These are phyloP conservation scores for Amblyornis subalaris DNA, from an alignment of 2,113 vertebrate species.

Conservation along the genomic window DNA sequence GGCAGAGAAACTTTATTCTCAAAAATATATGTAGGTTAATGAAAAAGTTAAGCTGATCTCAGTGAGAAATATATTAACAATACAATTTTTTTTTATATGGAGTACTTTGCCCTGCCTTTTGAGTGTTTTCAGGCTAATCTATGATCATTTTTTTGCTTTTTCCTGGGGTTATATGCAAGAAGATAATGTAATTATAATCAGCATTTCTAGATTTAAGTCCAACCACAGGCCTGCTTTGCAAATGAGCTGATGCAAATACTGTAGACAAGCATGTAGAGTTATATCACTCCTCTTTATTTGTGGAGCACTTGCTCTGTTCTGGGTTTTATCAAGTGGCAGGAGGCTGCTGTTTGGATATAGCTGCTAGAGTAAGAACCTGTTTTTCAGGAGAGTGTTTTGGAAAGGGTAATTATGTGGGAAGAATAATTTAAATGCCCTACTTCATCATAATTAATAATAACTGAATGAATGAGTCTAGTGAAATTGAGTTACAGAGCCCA, in stretches of 20 bases:
- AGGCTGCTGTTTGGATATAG: background rate
- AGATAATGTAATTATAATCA: background rate
- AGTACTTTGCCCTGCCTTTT: background rate
- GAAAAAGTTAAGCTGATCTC: background rate
- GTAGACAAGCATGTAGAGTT: background rate
- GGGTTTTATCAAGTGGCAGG: background rate
- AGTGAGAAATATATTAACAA: background rate
- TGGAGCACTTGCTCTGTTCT: background rate
- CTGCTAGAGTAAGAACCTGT: background rate
- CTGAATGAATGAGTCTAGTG: background rate
- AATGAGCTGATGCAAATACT: background rate
- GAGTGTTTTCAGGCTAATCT: background rate
- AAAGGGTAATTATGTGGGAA: conserved; percentile 7
- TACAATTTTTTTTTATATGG: background rate
- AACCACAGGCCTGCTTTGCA: background rate
- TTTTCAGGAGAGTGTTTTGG: background rate
- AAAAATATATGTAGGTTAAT: background rate
- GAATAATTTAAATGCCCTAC: background rate
- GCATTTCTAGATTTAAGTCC: background rate
- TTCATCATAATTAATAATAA: conserved; percentile 1
- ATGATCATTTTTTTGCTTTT: background rate
- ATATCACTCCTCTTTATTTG: background rate
- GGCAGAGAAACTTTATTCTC: background rate
- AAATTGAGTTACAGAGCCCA: background rate
- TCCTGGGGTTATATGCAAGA: background rate